Percentiles rank a stretch among this genome's conserved stretches.
phyloP scores from a whole-genome alignment of 2,888 invertebrate genomes.

The Sialis fuliginosa region DNA sequence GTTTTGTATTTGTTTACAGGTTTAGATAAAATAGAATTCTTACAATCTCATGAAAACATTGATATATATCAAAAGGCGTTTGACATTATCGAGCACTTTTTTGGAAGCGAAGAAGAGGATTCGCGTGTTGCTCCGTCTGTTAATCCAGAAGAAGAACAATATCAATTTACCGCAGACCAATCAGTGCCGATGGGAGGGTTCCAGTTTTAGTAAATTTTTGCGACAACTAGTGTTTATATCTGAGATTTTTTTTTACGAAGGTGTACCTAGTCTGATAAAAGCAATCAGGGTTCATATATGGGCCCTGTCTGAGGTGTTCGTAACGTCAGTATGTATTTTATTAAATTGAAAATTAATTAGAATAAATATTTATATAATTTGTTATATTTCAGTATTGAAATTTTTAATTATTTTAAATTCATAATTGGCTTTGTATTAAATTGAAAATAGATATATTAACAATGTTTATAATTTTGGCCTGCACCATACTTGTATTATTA shows the following conservation, averaged over 20 bases:
- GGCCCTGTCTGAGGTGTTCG: too few species aligned
- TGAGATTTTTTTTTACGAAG: neutral
- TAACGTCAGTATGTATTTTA: too few species aligned
- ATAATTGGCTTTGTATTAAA: too few species aligned
- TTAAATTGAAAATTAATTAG: too few species aligned
- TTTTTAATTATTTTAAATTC: too few species aligned
- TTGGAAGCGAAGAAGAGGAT: slow-evolving; percentile 80
- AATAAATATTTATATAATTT: too few species aligned
- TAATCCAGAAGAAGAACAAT: slow-evolving; percentile 52
- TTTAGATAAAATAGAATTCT: slow-evolving; percentile 92
- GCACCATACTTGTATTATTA: too few species aligned
- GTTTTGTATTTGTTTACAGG: slow-evolving; percentile 35
- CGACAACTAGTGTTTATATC: neutral
- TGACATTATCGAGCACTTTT: slow-evolving; percentile 91
- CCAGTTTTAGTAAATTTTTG: slow-evolving; percentile 45
- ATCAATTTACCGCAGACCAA: slow-evolving; percentile 52
- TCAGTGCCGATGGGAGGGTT: slow-evolving; percentile 63
- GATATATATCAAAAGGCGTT: slow-evolving; percentile 96
- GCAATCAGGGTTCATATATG: too few species aligned
- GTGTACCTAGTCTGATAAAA: too few species aligned
- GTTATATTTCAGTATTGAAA: too few species aligned
- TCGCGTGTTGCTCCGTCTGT: slow-evolving; percentile 60
- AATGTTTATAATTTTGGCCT: too few species aligned
- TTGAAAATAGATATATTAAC: too few species aligned
- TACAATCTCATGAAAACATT: slow-evolving; percentile 92